A percentile compares a stretch with the other conserved stretches of the same genome.
phyloP scores from a whole-genome alignment of 2,113 vertebrate genomes.

The Sinocyclocheilus anshuiensis region DNA sequence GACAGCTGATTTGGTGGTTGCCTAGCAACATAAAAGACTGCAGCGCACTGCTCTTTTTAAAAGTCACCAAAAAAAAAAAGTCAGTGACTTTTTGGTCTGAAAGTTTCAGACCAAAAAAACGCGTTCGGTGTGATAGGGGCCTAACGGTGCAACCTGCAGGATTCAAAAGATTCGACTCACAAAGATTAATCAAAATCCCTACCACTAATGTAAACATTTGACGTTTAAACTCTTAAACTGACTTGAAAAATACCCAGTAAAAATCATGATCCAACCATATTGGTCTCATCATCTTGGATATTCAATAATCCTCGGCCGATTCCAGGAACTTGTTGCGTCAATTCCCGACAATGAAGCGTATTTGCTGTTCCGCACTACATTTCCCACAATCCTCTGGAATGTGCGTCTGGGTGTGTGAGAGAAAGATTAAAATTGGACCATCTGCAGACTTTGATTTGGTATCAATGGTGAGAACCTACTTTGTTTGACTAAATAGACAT shows the following conservation, averaged over 20 bases:
- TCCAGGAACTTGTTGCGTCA: neutral
- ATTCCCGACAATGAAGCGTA: neutral
- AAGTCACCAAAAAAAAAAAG: no score
- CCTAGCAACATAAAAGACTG: no score
- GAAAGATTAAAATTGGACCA: conserved; percentile 69
- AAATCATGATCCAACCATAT: neutral
- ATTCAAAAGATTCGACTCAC: conserved; percentile 6
- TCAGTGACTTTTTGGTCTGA: no score
- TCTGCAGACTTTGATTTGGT: conserved; percentile 63
- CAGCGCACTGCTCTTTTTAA: no score
- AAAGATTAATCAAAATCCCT: neutral
- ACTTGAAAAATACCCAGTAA: no score
- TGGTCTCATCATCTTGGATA: neutral
- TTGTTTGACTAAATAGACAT: neutral
- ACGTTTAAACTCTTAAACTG: neutral
- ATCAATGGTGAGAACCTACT: conserved; percentile 68
- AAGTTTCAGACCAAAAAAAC: no score
- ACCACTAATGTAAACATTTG: neutral
- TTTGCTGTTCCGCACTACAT: conserved; percentile 70
- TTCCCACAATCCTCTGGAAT: conserved; percentile 66
- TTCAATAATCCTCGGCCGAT: neutral
- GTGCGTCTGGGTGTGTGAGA: conserved; percentile 48
- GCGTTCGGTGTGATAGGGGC: no score
- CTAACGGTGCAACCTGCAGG: neutral
- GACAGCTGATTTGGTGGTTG: no score